Percentiles rank a stretch among this genome's conserved stretches.
These are phyloP conservation scores for Sesia apiformis DNA, from an alignment of 2,888 invertebrate species.

Conservation along the genomic window DNA sequence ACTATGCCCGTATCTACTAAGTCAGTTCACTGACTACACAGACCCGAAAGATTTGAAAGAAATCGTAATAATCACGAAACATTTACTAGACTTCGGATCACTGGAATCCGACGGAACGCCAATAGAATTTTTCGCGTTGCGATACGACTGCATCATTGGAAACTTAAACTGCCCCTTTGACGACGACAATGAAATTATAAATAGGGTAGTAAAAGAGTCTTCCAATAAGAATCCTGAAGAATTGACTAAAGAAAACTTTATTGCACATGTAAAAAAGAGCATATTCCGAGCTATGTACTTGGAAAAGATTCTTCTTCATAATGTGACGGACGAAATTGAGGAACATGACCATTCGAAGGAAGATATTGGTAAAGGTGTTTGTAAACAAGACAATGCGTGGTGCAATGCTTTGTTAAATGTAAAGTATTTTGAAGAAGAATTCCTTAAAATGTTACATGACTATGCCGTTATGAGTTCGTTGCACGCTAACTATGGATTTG, in stretches of 20 bases:
- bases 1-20: too few species aligned
- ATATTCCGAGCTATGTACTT: constrained; percentile 31
- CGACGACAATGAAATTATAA: constrained; percentile 22
- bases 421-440: constrained; percentile 16
- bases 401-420: constrained; percentile 5
- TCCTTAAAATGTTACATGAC: constrained; percentile 22
- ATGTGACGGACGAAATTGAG: constrained; percentile 1
- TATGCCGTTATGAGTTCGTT: constrained; percentile 28
- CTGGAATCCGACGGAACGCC: too few species aligned
- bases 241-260: constrained; percentile 18
- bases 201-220: constrained; percentile 14
- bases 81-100: too few species aligned
- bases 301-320: constrained; percentile 19
- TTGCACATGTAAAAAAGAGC: constrained; percentile 15
- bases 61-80: too few species aligned
- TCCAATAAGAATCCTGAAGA: constrained; percentile 11
- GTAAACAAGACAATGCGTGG: background rate
- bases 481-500: constrained; percentile 40
- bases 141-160: constrained; percentile 25
- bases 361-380: too few species aligned
- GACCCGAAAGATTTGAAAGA: background rate
- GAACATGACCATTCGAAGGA: background rate
- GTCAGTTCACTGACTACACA: too few species aligned
- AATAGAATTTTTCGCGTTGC: constrained; percentile 17
- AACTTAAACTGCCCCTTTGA: constrained; percentile 35